Evolutionary conservation across 1,140 invertebrate genomes (phyloP).

Genomic region (Psix sp.): DNA sequence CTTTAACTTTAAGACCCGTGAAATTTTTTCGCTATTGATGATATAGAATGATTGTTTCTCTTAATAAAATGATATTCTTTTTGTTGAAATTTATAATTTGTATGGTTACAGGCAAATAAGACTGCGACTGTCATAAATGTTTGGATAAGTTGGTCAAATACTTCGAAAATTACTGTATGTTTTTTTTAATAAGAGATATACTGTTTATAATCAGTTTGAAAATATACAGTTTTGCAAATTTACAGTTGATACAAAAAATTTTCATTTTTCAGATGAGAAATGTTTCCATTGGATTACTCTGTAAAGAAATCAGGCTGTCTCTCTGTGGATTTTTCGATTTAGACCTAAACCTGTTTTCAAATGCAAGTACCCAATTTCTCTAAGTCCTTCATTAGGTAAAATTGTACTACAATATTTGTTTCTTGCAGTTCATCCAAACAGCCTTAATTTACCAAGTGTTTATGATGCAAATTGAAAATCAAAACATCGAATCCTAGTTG

Average conservation of each 20-base stretch:
- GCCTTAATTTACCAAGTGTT: background rate
- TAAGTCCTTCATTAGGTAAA: too few relatives aligned
- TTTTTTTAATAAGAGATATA: background rate
- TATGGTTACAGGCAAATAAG: slow-evolving; percentile 7
- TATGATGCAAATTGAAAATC: background rate
- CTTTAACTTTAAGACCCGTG: too few relatives aligned
- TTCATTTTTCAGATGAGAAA: slow-evolving; percentile 9
- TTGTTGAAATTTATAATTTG: background rate
- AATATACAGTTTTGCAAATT: background rate
- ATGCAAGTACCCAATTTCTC: slow-evolving; percentile 13
- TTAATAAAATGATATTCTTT: too few relatives aligned
- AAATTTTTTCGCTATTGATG: too few relatives aligned
- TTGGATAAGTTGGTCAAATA: slow-evolving; percentile 2
- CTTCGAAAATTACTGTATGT: background rate
- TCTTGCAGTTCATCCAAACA: background rate
- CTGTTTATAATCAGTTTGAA: too few relatives aligned
- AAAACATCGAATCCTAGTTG: background rate
- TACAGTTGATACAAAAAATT: background rate
- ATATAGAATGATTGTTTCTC: too few relatives aligned
- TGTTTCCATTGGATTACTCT: background rate
- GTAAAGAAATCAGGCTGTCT: slow-evolving; percentile 3
- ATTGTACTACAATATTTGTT: too few relatives aligned
- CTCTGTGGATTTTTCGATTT: slow-evolving; percentile 13
- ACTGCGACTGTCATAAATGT: background rate
- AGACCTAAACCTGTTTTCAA: slow-evolving; percentile 5